These are phyloP conservation scores for Leptatherina wallacei DNA, from an alignment of 2,797 vertebrate species.

Conservation along the genomic window DNA sequence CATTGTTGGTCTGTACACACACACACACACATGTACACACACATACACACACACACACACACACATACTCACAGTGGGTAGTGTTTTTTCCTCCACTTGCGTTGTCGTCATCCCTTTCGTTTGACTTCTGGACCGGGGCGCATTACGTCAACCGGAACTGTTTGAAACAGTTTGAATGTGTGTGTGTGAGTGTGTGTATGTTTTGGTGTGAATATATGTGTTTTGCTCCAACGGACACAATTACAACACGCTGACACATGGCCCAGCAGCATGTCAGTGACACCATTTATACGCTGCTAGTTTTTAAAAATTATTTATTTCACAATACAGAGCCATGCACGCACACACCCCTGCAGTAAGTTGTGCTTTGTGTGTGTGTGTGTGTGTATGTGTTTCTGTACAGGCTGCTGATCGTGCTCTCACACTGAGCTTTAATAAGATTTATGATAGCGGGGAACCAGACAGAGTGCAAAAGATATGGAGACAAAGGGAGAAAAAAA, in stretches of 20 bases:
- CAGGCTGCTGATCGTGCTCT: constrained; percentile 45
- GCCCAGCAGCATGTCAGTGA: constrained; percentile 63
- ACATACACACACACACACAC: constrained; percentile 11
- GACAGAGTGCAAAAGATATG: constrained; percentile 33
- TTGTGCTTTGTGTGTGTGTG: constrained; percentile 3
- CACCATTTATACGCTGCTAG: constrained; percentile 52
- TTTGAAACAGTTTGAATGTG: neutral
- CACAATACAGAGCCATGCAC: constrained; percentile 7
- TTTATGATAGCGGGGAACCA: constrained; percentile 47
- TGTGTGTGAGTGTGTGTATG: constrained; percentile 6
- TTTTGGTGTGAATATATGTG: constrained; percentile 25
- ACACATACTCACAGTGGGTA: constrained; percentile 7
- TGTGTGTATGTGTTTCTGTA: constrained; percentile 27
- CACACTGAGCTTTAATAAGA: constrained; percentile 59
- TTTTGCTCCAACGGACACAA: constrained; percentile 64
- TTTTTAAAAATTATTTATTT: neutral
- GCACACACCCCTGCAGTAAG: constrained; percentile 10
- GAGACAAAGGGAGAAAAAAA: constrained; percentile 52
- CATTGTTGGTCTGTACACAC: neutral
- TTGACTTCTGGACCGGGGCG: constrained; percentile 27
- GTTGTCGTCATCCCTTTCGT: constrained; percentile 24
- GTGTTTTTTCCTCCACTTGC: constrained; percentile 16
- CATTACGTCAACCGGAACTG: constrained; percentile 35
- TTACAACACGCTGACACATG: constrained; percentile 72
- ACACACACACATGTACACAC: neutral